Conservation (phyloP, 1,140 invertebrate genomes). For the Diorhabda sublineata region DNA sequence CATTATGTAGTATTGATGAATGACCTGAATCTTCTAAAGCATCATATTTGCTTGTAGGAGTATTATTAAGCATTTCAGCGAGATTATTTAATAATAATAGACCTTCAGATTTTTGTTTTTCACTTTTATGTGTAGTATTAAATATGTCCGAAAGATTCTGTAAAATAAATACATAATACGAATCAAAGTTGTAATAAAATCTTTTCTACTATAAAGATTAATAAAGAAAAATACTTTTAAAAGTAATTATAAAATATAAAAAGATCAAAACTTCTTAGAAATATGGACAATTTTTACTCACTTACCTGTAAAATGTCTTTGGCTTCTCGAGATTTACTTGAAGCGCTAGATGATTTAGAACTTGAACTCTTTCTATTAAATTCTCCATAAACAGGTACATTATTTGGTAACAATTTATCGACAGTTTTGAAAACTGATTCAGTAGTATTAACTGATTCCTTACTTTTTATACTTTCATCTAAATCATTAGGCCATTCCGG, state of each 20-base stretch:
- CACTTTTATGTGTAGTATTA: slow-evolving; percentile 18
- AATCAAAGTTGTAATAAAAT: background rate
- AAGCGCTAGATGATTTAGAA: slow-evolving; percentile 1
- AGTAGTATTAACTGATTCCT: slow-evolving; percentile 1
- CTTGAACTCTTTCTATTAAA: background rate
- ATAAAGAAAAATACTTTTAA: too few relatives aligned
- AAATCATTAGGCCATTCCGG: slow-evolving; percentile 14
- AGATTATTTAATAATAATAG: slow-evolving; percentile 22
- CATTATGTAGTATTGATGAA: slow-evolving; percentile 22
- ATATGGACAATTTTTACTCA: background rate
- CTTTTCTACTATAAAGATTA: background rate
- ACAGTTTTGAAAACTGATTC: slow-evolving; percentile 22
- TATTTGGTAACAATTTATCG: slow-evolving; percentile 23
- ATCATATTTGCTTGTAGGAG: background rate
- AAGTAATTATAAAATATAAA: too few relatives aligned
- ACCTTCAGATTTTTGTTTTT: slow-evolving; percentile 23
- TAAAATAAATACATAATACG: background rate
- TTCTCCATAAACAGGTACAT: background rate
- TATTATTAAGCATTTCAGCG: slow-evolving; percentile 19
- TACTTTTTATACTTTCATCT: slow-evolving; percentile 4
- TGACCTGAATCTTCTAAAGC: slow-evolving; percentile 25
- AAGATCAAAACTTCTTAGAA: background rate
- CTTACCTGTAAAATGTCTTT: slow-evolving; percentile 13
- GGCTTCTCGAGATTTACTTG: slow-evolving; percentile 11
- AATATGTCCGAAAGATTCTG: slow-evolving; percentile 26